Base-by-base conservation (phyloP, 2,797 vertebrate genomes). In the Cossypha dichroa region DNA sequence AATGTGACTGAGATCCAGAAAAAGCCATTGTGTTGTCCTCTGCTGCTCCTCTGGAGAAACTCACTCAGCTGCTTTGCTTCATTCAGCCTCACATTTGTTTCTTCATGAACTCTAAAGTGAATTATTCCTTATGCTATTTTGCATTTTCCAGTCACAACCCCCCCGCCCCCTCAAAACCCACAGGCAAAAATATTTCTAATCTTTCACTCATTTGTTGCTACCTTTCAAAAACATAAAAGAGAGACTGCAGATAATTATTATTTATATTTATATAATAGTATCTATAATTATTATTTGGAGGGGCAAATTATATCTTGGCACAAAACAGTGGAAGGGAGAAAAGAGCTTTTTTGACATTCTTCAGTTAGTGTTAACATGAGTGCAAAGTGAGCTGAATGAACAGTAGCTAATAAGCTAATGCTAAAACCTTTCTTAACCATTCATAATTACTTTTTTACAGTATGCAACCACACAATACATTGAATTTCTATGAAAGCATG, bases 101-200 rank as follows among this genome's bases (percentile, higher is more conserved):
- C 59, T 66, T 80, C n/a, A 58, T 58, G 22, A 80, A 66, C 51
- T 41, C 36, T 11, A 11, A 67, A 77, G 25, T 12, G 10, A 88
- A 49, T 88, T 62, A 59, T 36, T 86, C 43, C 43, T 74, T 43
- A 58, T 10, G 25, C 22, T 62, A 29, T 34, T 70, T 43, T 80
- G 63, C 23, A 67, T 78, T 67, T 90, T 78, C 20, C 38, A 38
- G 9, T 29, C 13, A 77, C 19, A 38, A 34, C 1, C 0, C 0
- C 1, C 0, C 0, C 11, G 45, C 11, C 9, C 60, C 17, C 9
- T n/a, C 15, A 15, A 54, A 41, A 6, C 2, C 10, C 23, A 25
- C 11, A 31, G 13, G 16, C 31, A 78, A 92, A 93, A 84, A 34
- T 31, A 60, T 22, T 64, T 78, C 20, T 45, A 29, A 45, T 38